Conservation (phyloP, 2,797 vertebrate species). For the Carcharodon carcharias region DNA sequence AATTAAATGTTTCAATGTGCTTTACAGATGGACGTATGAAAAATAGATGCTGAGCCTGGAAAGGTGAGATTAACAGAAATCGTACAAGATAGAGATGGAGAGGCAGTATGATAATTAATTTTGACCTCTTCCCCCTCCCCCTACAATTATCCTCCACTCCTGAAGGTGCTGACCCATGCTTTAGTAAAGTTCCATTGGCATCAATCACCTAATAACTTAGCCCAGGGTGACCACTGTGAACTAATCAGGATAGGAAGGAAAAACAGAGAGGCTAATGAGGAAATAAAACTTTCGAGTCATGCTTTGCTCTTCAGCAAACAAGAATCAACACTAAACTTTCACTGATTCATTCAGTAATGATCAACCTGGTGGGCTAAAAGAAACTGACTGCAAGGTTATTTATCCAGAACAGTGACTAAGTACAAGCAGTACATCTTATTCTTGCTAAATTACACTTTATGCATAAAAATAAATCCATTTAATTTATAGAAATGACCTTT, state of each 20-base stretch:
- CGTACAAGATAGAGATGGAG: neutral
- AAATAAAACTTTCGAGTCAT: neutral
- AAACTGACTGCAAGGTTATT: neutral
- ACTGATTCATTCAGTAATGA: neutral
- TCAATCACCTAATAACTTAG: neutral
- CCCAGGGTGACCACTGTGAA: neutral
- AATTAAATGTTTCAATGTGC: neutral
- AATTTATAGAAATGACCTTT: neutral
- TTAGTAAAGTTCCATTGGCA: neutral
- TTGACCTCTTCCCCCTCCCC: neutral
- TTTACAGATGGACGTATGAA: neutral
- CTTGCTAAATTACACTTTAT: neutral
- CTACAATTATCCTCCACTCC: too few relatives aligned
- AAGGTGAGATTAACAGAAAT: neutral
- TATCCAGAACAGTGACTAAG: neutral
- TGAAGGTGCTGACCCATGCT: neutral
- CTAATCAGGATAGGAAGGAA: neutral
- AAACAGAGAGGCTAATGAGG: neutral
- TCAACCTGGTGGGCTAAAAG: neutral
- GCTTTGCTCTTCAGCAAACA: neutral
- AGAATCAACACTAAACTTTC: neutral
- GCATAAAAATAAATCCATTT: neutral
- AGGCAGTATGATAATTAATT: neutral
- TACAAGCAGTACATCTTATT: neutral
- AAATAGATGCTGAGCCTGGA: neutral